phyloP scores from a whole-genome alignment of 2,888 invertebrate species.

The Trichopoda pennipes region DNA sequence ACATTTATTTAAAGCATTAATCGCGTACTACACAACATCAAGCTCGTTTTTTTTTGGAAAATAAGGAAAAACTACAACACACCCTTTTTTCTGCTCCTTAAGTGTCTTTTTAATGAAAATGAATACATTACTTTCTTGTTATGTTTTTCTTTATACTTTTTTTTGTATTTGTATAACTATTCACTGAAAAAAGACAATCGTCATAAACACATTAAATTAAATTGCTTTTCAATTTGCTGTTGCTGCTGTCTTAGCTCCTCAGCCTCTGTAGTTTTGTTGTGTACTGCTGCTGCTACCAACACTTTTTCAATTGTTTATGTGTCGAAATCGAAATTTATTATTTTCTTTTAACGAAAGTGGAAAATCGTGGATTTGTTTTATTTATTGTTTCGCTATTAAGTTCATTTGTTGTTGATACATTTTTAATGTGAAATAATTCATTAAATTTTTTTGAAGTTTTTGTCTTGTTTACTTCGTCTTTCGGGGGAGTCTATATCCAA shows the following conservation, averaged over 20 bases:
- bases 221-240: conserved; percentile 75
- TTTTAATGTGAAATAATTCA: conserved; percentile 71
- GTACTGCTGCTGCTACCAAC: conserved; percentile 32
- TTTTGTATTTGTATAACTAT: neutral
- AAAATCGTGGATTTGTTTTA: conserved; percentile 52
- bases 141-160: neutral
- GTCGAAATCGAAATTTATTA: conserved; percentile 71
- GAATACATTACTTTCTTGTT: conserved; percentile 55
- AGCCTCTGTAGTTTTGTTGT: conserved; percentile 19
- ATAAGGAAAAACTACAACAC: conserved; percentile 62
- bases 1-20: neutral
- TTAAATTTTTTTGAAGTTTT: conserved; percentile 63
- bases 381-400: conserved; percentile 49
- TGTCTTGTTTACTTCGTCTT: neutral
- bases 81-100: conserved; percentile 64
- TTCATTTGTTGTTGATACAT: conserved; percentile 56
- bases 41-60: conserved; percentile 4
- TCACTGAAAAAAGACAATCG: conserved; percentile 71
- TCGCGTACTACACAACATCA: conserved; percentile 27
- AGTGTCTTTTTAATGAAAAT: conserved; percentile 65
- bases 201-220: conserved; percentile 79
- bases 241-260: conserved; percentile 37
- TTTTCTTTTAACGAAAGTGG: conserved; percentile 56
- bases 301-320: conserved; percentile 60
- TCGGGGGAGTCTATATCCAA: neutral